Conservation (phyloP, 2,888 invertebrate species). For the Phalera bucephala region DNA sequence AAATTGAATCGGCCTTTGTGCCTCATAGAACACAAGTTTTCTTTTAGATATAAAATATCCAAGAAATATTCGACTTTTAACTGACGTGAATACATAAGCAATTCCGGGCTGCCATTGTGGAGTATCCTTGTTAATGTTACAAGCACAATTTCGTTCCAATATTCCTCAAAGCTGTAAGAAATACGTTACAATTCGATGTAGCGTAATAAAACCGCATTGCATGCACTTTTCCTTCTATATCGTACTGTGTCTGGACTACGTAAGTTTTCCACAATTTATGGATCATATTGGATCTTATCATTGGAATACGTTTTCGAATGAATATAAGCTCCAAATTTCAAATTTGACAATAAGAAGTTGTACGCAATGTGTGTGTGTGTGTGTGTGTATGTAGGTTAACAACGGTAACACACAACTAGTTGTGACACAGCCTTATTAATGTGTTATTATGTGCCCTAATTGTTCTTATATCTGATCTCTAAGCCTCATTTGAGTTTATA, state of each 20-base stretch:
- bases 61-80: conserved; percentile 37
- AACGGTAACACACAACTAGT: too few relatives aligned
- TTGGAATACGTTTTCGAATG: conserved; percentile 20
- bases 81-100: conserved; percentile 41
- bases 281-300: conserved; percentile 43
- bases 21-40: conserved; percentile 10
- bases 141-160: conserved; percentile 49
- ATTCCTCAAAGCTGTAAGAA: conserved; percentile 52
- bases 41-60: conserved; percentile 21
- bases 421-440: too few relatives aligned
- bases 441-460: too few relatives aligned
- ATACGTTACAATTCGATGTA: conserved; percentile 50
- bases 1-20: conserved; percentile 9
- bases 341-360: too few relatives aligned
- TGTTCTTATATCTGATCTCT: too few relatives aligned
- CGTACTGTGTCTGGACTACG: conserved; percentile 26
- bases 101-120: conserved; percentile 29
- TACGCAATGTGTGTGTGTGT: too few relatives aligned
- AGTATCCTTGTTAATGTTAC: conserved; percentile 38
- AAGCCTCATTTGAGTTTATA: too few relatives aligned
- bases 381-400: too few relatives aligned
- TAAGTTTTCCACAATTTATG: conserved; percentile 45
- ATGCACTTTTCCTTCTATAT: conserved; percentile 57
- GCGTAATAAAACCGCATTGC: conserved; percentile 54
- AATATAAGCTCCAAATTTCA: too few relatives aligned